Percentiles rank a stretch among this genome's conserved stretches.
These are phyloP conservation scores for Carposina sasakii DNA, from an alignment of 1,140 invertebrate species.

Conservation along the genomic window DNA sequence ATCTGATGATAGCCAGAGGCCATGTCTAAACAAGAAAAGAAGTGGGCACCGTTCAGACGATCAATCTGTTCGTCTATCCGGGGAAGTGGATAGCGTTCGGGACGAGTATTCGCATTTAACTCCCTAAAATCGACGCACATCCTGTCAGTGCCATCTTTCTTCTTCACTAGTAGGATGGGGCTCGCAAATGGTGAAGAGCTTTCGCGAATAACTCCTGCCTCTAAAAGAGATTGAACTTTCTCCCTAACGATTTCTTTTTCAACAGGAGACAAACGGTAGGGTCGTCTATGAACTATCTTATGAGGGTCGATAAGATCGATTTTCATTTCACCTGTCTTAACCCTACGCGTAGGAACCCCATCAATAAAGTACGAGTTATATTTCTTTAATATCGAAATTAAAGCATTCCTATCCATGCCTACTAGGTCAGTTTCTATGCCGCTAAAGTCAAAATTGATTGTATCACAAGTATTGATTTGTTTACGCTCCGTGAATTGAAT, in stretches of 20 bases:
- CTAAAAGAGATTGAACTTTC: constrained; percentile 20
- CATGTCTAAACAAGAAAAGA: constrained; percentile 42
- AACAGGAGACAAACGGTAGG: constrained; percentile 16
- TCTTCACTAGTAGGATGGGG: constrained; percentile 27
- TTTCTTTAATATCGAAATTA: constrained; percentile 18
- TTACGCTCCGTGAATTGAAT: constrained; percentile 12
- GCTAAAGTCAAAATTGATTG: too few species aligned
- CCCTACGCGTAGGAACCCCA: constrained; percentile 13
- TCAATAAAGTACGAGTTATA: constrained; percentile 17
- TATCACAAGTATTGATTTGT: constrained; percentile 11
- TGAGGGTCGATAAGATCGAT: constrained; percentile 19
- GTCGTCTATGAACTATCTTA: constrained; percentile 16
- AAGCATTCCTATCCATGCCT: constrained; percentile 12
- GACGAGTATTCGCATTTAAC: constrained; percentile 33
- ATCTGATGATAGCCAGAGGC: constrained; percentile 63
- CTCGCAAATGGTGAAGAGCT: constrained; percentile 28
- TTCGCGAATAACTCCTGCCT: constrained; percentile 16
- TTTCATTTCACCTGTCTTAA: constrained; percentile 15
- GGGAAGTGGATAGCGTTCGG: constrained; percentile 67
- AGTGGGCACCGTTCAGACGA: constrained; percentile 22
- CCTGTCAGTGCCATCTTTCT: constrained; percentile 24
- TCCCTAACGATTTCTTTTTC: constrained; percentile 23
- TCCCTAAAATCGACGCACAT: constrained; percentile 14
- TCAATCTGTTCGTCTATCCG: constrained; percentile 64
- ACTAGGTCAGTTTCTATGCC: constrained; percentile 24